phyloP scores from a whole-genome alignment of 2,797 vertebrate genomes.

The Darevskia mixta region DNA sequence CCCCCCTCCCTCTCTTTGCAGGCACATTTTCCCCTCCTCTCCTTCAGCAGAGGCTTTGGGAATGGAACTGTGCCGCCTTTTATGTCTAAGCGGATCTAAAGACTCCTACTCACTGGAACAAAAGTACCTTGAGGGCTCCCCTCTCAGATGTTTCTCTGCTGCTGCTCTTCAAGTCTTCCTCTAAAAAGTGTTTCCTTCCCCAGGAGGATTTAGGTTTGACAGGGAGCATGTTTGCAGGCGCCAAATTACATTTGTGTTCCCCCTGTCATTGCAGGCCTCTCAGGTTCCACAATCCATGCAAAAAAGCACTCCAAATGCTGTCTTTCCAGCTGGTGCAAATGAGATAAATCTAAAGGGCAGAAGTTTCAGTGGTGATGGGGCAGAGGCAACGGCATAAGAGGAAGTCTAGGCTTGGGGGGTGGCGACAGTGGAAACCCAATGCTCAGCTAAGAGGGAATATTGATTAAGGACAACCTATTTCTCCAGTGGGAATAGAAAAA shows the following conservation, averaged over 20 bases:
- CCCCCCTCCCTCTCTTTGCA: slow-evolving; percentile 32
- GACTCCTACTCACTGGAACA: slow-evolving; percentile 62
- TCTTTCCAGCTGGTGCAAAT: rapidly evolving
- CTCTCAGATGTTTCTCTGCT: slow-evolving; percentile 57
- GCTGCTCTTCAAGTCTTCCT: slow-evolving; percentile 49
- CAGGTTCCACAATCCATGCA: rapidly evolving
- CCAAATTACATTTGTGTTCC: rapidly evolving
- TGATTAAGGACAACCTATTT: not conserved
- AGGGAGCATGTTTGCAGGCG: rapidly evolving
- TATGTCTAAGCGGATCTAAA: slow-evolving; percentile 61
- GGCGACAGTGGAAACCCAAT: not conserved
- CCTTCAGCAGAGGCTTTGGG: slow-evolving; percentile 30
- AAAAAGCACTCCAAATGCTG: rapidly evolving
- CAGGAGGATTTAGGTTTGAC: not conserved
- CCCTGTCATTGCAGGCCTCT: not conserved
- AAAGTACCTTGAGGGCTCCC: slow-evolving; percentile 58
- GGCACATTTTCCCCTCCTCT: slow-evolving; percentile 16
- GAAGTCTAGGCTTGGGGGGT: not conserved
- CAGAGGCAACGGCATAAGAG: not conserved
- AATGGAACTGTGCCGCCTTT: slow-evolving; percentile 40
- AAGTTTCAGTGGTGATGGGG: not conserved
- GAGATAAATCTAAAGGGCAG: slow-evolving; percentile 3
- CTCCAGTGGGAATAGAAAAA: not conserved
- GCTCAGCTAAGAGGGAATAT: not conserved
- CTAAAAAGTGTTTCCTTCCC: slow-evolving; percentile 7